Conservation (phyloP, 2,113 vertebrate genomes). For the Otolemur garnettii region DNA sequence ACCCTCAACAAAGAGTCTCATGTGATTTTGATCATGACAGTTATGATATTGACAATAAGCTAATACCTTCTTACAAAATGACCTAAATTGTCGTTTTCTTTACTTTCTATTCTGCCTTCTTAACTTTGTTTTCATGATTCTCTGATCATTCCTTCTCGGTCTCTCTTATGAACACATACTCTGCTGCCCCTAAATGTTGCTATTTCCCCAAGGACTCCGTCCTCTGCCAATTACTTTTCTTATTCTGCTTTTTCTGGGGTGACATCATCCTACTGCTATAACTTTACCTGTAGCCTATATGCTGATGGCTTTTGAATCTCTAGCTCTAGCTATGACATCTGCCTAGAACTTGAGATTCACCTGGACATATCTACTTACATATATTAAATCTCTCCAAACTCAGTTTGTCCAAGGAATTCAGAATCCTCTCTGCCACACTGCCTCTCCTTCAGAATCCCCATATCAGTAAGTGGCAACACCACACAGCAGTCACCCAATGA, state of each 20-base stretch:
- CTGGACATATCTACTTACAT: background rate
- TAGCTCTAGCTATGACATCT: background rate
- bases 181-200: background rate
- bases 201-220: background rate
- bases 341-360: background rate
- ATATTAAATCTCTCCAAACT: conserved; percentile 39
- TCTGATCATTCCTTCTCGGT: background rate
- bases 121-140: conserved; percentile 15
- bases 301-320: background rate
- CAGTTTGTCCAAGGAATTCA: background rate
- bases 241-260: background rate
- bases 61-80: background rate
- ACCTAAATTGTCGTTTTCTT: background rate
- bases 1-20: background rate
- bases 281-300: background rate
- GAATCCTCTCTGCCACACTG: background rate
- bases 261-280: background rate
- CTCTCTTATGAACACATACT: background rate
- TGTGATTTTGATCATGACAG: background rate
- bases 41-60: background rate
- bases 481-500: background rate
- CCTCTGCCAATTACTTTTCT: background rate
- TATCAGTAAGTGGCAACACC: background rate
- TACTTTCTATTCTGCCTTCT: background rate
- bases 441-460: background rate